Base-by-base conservation (phyloP, 1,140 invertebrate species). In the Gyrodactylus salaris region DNA sequence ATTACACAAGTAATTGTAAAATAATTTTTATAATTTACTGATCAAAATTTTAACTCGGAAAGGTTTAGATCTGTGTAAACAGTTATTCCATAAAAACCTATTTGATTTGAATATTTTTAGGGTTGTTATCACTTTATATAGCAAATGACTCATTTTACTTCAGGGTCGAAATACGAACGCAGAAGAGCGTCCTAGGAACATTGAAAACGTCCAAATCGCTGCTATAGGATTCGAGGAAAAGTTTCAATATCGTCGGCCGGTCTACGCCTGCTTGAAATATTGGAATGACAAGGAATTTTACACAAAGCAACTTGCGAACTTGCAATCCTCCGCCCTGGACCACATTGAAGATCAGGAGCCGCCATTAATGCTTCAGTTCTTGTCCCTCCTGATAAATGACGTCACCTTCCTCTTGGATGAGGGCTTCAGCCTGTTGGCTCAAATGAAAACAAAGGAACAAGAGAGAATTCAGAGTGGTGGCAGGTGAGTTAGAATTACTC, bases 361-460 rank as follows among this genome's bases (percentile, higher is more conserved):
- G 19, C 92, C 91, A 0, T 79, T 95, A 69, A 95, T 95, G 80
- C 82, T 96, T 68, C 84, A 89, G 73, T 96, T 96, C 79, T 86
- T 94, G 22, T 95, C 95, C 83, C 82, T 95, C 68, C 81, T 95
- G 0, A 91, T 94, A 78, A 96, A 96, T 79, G 92, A 95, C 84
- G 90, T 91, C 72, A 91, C 91, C 22, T 95, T 89, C 80, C 80
- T 96, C 1, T 79, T 93, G 74, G 91, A 94, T 78, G 91, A 95
- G 80, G 89, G 89, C 0, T 82, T 95, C 21, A 73, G 26, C 26
- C 88, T 89, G 78, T 87, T 91, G 86, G 85, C 87, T 26, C 86
- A 89, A 77, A 84, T 91, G 68, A 84, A 85, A 71, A 86, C 86
- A 75, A 81, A 88, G 78, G 85, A 87, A 78, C 82, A 83, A 68